phyloP scores from a whole-genome alignment of 2,888 invertebrate species.

The Tridacna crocea region DNA sequence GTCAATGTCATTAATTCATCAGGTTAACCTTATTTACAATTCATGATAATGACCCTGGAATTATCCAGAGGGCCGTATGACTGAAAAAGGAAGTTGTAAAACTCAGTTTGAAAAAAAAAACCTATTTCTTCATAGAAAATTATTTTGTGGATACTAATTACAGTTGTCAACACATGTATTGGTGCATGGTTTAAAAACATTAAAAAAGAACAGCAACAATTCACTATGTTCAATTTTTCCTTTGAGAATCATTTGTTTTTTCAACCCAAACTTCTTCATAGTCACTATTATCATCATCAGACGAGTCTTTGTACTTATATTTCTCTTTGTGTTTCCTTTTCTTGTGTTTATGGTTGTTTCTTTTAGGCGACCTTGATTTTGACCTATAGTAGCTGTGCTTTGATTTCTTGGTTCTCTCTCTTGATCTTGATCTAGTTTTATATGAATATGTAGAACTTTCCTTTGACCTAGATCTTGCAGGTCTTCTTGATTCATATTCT shows the following conservation, averaged over 20 bases:
- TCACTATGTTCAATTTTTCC: neutral
- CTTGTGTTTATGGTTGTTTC: conserved; percentile 25
- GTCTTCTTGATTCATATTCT: neutral
- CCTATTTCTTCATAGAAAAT: too few species aligned
- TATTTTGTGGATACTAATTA: too few species aligned
- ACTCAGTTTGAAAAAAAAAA: too few species aligned
- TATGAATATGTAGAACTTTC: neutral
- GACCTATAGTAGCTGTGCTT: conserved; percentile 8
- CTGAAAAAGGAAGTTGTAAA: too few species aligned
- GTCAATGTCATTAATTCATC: too few species aligned
- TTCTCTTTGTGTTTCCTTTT: conserved; percentile 21
- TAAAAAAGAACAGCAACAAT: too few species aligned
- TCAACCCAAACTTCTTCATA: conserved; percentile 33
- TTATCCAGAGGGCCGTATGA: too few species aligned
- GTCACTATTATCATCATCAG: conserved; percentile 6
- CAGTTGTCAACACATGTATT: too few species aligned
- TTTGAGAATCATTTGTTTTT: conserved; percentile 6
- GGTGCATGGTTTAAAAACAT: too few species aligned
- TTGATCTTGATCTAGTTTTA: conserved; percentile 23
- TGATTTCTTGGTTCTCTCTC: neutral
- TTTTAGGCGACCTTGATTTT: conserved; percentile 24
- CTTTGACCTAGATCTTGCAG: conserved; percentile 28
- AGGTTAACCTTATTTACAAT: too few species aligned
- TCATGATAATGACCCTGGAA: too few species aligned
- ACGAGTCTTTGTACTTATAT: conserved; percentile 20